Evolutionary conservation across 2,888 invertebrate genomes (phyloP).

Genomic region (Mythimna lalbum): DNA sequence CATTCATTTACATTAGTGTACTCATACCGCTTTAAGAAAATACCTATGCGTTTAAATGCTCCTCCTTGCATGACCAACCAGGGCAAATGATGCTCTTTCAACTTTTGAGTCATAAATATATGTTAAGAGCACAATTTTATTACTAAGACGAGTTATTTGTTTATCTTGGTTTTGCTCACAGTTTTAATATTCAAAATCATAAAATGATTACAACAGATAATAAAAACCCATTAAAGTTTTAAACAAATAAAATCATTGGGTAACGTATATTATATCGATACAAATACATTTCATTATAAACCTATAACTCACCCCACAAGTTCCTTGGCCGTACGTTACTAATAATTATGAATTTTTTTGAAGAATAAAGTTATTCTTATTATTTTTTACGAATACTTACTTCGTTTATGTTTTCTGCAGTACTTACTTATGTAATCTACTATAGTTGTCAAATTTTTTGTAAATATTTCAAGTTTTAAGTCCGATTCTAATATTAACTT

Average conservation of each 20-base stretch:
- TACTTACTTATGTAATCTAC: too few species aligned
- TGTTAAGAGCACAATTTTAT: too few species aligned
- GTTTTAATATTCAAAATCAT: neutral
- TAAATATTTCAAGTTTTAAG: neutral
- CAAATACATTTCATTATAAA: neutral
- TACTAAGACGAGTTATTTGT: too few species aligned
- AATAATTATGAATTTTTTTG: neutral
- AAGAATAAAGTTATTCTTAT: conserved; percentile 5
- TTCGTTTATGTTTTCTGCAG: too few species aligned
- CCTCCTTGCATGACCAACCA: too few species aligned
- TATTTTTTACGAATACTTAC: neutral
- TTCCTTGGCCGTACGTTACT: neutral
- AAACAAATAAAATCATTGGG: neutral
- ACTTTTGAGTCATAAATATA: too few species aligned
- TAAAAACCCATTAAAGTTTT: neutral
- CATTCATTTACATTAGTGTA: too few species aligned
- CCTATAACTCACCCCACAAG: neutral
- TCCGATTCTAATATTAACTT: neutral
- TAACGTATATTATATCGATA: neutral
- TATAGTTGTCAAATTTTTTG: too few species aligned
- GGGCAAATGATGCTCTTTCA: too few species aligned
- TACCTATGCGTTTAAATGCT: too few species aligned
- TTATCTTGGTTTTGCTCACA: too few species aligned
- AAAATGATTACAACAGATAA: neutral
- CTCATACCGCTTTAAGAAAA: too few species aligned